A percentile compares a stretch with the other conserved stretches of the same genome.
phyloP scores from a whole-genome alignment of 2,888 invertebrate species.

The Ormyrus pomaceus region DNA sequence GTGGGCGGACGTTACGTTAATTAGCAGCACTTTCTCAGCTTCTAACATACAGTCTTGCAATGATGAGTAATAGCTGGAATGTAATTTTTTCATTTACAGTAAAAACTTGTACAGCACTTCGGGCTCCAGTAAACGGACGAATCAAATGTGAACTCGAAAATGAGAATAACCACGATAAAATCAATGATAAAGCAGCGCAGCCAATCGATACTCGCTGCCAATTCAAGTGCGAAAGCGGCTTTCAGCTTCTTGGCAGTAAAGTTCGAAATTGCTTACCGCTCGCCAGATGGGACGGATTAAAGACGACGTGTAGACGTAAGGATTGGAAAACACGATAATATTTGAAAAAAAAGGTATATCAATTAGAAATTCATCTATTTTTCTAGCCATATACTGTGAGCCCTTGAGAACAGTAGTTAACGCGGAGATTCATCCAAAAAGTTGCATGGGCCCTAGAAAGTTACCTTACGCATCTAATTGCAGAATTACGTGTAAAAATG shows the following conservation, averaged over 20 bases:
- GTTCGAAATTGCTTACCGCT: constrained; percentile 82
- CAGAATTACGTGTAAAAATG: constrained; percentile 78
- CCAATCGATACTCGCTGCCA: constrained; percentile 82
- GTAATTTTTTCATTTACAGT: constrained; percentile 72
- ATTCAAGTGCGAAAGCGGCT: constrained; percentile 81
- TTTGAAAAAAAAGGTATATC: no score
- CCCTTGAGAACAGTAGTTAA: constrained; percentile 77
- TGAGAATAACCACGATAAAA: constrained; percentile 71
- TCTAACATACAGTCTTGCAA: no score
- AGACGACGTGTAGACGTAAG: constrained; percentile 81
- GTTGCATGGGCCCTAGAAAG: constrained; percentile 77
- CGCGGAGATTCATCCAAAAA: constrained; percentile 77
- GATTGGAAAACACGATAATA: not conserved
- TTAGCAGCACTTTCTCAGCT: no score
- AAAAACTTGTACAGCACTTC: constrained; percentile 80
- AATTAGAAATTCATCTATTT: no score
- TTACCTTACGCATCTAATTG: constrained; percentile 80
- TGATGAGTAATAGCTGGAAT: not conserved
- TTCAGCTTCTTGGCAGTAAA: constrained; percentile 80
- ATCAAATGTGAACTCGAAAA: constrained; percentile 77
- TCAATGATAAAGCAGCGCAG: constrained; percentile 67
- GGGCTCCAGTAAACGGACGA: constrained; percentile 78
- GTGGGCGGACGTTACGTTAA: no score
- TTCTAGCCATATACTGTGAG: constrained; percentile 76
- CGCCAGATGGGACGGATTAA: constrained; percentile 83